These are phyloP conservation scores for Agrochola macilenta DNA, from an alignment of 2,888 invertebrate genomes.

Conservation along the genomic window DNA sequence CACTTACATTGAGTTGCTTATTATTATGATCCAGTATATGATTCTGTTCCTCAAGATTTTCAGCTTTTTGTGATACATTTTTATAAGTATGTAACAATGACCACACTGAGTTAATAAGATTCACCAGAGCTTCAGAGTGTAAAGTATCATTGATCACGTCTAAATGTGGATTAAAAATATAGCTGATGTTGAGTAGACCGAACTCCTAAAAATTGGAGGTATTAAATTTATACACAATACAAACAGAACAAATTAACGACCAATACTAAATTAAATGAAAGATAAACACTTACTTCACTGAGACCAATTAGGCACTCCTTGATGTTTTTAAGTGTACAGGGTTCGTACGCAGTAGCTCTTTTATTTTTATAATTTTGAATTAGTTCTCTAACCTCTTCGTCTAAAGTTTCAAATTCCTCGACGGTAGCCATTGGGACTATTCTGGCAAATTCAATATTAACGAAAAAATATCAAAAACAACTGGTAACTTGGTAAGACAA, in stretches of 20 bases:
- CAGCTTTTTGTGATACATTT: conserved; percentile 77
- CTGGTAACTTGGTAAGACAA: not conserved
- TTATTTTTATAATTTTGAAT: conserved; percentile 84
- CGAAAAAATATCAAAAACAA: conserved; percentile 2
- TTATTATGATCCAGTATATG: conserved; percentile 82
- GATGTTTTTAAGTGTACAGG: conserved; percentile 82
- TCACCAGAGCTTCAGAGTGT: conserved; percentile 78
- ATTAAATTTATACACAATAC: not conserved
- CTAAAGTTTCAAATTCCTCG: conserved; percentile 76
- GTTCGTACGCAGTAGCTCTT: conserved; percentile 84
- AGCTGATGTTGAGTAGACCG: conserved; percentile 81
- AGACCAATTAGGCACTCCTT: conserved; percentile 86
- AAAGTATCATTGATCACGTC: conserved; percentile 77
- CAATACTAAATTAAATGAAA: not conserved
- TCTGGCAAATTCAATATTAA: not conserved
- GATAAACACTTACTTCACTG: conserved; percentile 76
- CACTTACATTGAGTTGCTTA: conserved; percentile 84
- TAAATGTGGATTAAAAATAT: conserved; percentile 84
- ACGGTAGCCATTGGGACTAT: conserved; percentile 65
- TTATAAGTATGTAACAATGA: conserved; percentile 82
- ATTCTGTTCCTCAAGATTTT: conserved; percentile 80
- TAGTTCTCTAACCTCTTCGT: conserved; percentile 87
- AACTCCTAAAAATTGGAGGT: conserved; percentile 78
- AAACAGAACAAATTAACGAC: not conserved
- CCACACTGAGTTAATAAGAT: conserved; percentile 84